Evolutionary conservation across 2,113 vertebrate genomes (phyloP), one percentile per base, ranked within the genome.

Genomic region (Alligator mississippiensis): DNA sequence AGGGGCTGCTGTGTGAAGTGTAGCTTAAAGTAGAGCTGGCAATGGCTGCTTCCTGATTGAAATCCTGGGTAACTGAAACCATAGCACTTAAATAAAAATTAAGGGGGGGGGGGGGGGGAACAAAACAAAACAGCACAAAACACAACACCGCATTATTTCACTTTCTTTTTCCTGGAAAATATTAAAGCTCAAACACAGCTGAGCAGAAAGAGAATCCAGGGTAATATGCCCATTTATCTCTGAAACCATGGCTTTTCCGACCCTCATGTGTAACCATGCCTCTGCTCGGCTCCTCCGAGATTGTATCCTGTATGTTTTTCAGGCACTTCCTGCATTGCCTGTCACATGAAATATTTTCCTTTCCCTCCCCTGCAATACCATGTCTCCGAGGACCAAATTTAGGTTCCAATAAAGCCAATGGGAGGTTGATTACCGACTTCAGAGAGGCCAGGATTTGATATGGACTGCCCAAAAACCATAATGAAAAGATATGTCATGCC

Each of bases 401-500:
- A 83, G 91, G 80, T 90, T 74, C 77, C 68, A 58, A 0, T 1
- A 74, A 21, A 85, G 79, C 92, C 93, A 96, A 60, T 83, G 92
- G 87, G 9, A 38, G 77, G 90, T 91, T 74, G 92, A 92, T 91
- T 89, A 91, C 63, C 12, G 91, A 88, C 96, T 91, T 85, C 90
- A 91, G 84, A 72, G 66, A 88, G 81, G 82, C 62, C 57, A 38
- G 76, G 81, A 34, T 90, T 94, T 97, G 94, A 91, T 92, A 90
- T 7, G 34, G 59, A 84, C 4, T 80, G 76, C 87, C 70, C 77
- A 66, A 88, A 89, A 59, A 90, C 54, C 81, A 93, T 92, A 95
- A 96, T 88, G 93, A 94, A 97, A 95, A 91, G 76, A 81, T 22
- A 81, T 93, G 93, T 93, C 92, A 79, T 91, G 95, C 77, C 94